Evolutionary conservation across 37 sponge, comb jelly and placozoan genomes (phyloP), one percentile per base, ranked within the genome.

Genomic region (Agelas oroides): DNA sequence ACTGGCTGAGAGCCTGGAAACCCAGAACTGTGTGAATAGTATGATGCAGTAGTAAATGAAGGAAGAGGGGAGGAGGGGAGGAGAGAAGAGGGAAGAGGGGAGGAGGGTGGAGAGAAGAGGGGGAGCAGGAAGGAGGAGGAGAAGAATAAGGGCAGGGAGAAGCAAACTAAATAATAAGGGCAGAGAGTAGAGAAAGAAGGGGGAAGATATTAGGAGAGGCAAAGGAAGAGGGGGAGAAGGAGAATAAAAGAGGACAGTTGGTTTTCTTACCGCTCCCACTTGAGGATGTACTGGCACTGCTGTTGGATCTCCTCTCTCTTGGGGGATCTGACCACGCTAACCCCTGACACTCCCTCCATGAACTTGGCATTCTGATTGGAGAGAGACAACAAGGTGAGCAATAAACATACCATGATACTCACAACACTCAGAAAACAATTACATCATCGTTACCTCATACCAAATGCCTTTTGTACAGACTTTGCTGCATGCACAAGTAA

Each of bases 1-100:
- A 98, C 97, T 14, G 99, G 99, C 76, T 98, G 99, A 21, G 91
- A 86, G 18, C 99, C 99, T 0, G 94, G 93, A 77, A 98, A 98
- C 31, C 97, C 97, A 66, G 79, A 15, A 0, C 93, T 89, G 33
- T 34, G 36, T 34, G 24, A 2, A 46, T 28, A 31, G 3, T n/a
- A n/a, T n/a, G n/a, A n/a, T n/a, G n/a, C n/a, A n/a, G n/a, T n/a
- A n/a, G n/a, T n/a, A n/a, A n/a, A n/a, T n/a, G n/a, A 46, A 8
- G 8, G 46, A 46, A 46, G 46, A 12, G 46, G 3, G 3, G 46
- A 46, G 3, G 46, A 46, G 46, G 6, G 6, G 46, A 12, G 46
- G 8, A 8, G 8, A 46, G 46, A 46, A 8, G 6, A 46, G 46
- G 46, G 46, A 46, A 12, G 46, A 8, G 46, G 46, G 8, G 46